Conservation (phyloP, 92 coral and sea anemone genomes). For the Hydrozoanthus gracilis region DNA sequence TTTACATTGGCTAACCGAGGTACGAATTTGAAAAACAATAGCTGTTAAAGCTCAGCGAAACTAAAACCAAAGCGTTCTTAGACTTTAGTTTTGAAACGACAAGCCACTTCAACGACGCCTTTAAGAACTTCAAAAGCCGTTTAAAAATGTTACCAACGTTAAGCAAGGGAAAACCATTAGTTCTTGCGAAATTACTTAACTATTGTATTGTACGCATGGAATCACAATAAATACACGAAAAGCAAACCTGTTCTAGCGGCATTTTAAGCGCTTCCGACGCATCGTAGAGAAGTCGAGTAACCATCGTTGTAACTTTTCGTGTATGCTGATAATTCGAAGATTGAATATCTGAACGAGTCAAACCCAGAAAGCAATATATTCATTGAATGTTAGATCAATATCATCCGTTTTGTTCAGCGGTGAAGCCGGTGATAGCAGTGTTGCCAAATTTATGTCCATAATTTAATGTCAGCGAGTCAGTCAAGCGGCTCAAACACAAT, state of each 20-base stretch:
- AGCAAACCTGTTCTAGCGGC: slow-evolving; percentile 41
- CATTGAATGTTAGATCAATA: not conserved
- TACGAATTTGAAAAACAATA: not conserved
- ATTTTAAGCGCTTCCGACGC: slow-evolving; percentile 9
- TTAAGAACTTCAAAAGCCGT: not conserved
- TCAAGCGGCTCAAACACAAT: slow-evolving; percentile 25
- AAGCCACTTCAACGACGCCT: not conserved
- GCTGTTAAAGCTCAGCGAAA: not conserved
- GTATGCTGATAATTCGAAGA: not conserved
- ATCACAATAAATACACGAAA: not conserved
- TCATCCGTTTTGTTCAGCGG: slow-evolving; percentile 29
- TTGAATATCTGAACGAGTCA: not conserved
- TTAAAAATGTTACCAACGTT: not conserved
- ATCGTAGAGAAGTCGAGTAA: not conserved
- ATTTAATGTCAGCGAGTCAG: slow-evolving; percentile 9
- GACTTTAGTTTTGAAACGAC: not conserved
- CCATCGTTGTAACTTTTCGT: slow-evolving; percentile 13
- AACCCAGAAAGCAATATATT: not conserved
- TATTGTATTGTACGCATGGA: not conserved
- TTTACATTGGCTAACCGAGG: not conserved
- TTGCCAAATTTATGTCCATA: slow-evolving; percentile 42
- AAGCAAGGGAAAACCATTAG: not conserved
- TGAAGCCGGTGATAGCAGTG: not conserved
- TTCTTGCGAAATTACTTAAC: not conserved
- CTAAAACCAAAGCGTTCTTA: not conserved